These are phyloP conservation scores for Nematostella vectensis DNA, from an alignment of 92 coral and sea anemone species.

Conservation along the genomic window DNA sequence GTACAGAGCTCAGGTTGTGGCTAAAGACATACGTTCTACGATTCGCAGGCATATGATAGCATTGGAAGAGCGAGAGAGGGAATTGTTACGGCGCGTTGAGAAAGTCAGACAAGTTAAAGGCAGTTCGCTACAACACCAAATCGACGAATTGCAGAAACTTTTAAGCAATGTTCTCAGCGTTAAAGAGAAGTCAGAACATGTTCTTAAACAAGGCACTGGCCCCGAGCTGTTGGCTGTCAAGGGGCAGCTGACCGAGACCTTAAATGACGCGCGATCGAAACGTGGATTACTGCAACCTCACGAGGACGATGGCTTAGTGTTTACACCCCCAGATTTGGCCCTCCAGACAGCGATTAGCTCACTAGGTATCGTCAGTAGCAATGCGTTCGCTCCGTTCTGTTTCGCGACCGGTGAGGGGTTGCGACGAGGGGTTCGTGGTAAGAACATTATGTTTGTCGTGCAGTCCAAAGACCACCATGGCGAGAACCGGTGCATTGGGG, in stretches of 20 bases:
- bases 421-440: conserved; percentile 93
- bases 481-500: conserved; percentile 95
- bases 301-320: conserved; percentile 96
- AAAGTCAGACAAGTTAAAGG: conserved; percentile 98
- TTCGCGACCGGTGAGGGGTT: conserved; percentile 88
- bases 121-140: conserved; percentile 81
- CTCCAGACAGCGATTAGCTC: conserved; percentile 97
- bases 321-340: conserved; percentile 98
- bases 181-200: conserved; percentile 62
- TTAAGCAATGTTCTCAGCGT: conserved; percentile 47
- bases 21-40: conserved; percentile 77
- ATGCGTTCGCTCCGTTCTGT: conserved; percentile 82
- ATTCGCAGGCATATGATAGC: conserved; percentile 90
- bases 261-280: conserved; percentile 82
- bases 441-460: conserved; percentile 87
- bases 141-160: conserved; percentile 79
- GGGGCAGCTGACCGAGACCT: conserved; percentile 64
- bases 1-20: conserved; percentile 68
- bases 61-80: conserved; percentile 90
- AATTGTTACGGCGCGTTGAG: conserved; percentile 93
- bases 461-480: conserved; percentile 96
- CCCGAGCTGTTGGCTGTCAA: conserved; percentile 66
- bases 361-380: conserved; percentile 88
- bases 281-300: conserved; percentile 81
- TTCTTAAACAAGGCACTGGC: conserved; percentile 66